Percentiles rank a stretch among this genome's conserved stretches.
Conservation (phyloP, 2,113 vertebrate genomes). For the Elachura formosa region DNA sequence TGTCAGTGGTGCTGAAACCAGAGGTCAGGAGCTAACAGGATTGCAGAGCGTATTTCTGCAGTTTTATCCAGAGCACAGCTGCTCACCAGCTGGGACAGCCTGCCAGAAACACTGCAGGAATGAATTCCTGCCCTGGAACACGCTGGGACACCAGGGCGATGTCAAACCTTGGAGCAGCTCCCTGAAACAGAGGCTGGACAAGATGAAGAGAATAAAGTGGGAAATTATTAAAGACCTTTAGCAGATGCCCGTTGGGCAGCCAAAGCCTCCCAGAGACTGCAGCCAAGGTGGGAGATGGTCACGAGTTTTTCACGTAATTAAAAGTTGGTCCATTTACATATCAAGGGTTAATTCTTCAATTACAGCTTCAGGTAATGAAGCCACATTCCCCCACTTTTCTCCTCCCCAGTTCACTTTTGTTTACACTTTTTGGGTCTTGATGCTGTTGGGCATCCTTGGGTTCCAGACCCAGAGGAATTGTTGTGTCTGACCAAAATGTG, state of each 20-base stretch:
- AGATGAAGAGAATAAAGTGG: not conserved
- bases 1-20: not conserved
- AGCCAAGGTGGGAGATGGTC: rapidly evolving
- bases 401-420: not conserved
- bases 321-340: not conserved
- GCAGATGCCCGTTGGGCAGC: not conserved
- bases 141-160: rapidly evolving
- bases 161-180: not conserved
- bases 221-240: not conserved
- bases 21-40: not conserved
- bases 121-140: not conserved
- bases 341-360: not conserved
- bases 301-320: not conserved
- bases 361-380: not conserved
- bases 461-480: not conserved
- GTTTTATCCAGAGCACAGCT: too few relatives aligned
- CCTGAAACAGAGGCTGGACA: not conserved
- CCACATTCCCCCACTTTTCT: not conserved
- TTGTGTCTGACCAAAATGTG: not conserved
- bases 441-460: rapidly evolving
- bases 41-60: not conserved
- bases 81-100: not conserved
- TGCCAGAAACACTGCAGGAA: not conserved
- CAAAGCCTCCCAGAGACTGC: too few relatives aligned
- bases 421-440: not conserved